These are phyloP conservation scores for Zenarchopterus dispar DNA, from an alignment of 2,797 vertebrate genomes.

Conservation along the genomic window DNA sequence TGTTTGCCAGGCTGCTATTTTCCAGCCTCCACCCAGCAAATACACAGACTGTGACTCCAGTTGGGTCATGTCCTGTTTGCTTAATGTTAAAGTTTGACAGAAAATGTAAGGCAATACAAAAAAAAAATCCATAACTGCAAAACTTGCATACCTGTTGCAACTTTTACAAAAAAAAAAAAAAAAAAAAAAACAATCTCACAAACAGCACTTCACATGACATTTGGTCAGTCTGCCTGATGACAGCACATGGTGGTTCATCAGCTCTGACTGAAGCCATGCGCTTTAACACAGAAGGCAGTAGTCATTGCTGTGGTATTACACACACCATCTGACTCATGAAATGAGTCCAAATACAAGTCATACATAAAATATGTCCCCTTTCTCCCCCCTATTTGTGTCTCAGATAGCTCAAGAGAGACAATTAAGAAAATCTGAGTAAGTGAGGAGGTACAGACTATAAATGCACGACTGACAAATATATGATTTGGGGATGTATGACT, in stretches of 20 bases:
- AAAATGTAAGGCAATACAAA: not conserved
- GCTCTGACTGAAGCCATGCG: slow-evolving; percentile 70
- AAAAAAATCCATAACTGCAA: not conserved
- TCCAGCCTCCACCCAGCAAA: slow-evolving; percentile 33
- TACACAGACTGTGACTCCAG: slow-evolving; percentile 17
- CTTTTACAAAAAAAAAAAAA: slow-evolving; percentile 2
- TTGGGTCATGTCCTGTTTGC: slow-evolving; percentile 29
- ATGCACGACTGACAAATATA: too few relatives aligned
- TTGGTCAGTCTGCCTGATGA: slow-evolving; percentile 46
- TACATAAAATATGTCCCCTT: slow-evolving; percentile 13
- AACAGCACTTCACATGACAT: slow-evolving; percentile 43
- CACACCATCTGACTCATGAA: slow-evolving; percentile 39
- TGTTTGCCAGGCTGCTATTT: slow-evolving; percentile 21
- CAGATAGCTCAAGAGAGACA: not conserved
- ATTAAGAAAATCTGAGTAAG: not conserved
- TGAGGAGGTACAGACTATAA: too few relatives aligned
- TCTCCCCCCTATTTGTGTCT: not conserved
- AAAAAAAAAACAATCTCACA: not conserved
- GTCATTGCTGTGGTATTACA: slow-evolving; percentile 45
- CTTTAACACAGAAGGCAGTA: slow-evolving; percentile 48
- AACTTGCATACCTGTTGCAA: slow-evolving; percentile 15
- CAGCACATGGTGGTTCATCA: slow-evolving; percentile 58
- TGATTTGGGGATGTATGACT: too few relatives aligned
- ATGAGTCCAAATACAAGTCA: slow-evolving; percentile 35
- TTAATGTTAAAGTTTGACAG: slow-evolving; percentile 58